Percentiles rank a stretch among this genome's conserved stretches.
Evolutionary conservation across 2,113 vertebrate species (phyloP).

Genomic region (Chionomys nivalis): DNA sequence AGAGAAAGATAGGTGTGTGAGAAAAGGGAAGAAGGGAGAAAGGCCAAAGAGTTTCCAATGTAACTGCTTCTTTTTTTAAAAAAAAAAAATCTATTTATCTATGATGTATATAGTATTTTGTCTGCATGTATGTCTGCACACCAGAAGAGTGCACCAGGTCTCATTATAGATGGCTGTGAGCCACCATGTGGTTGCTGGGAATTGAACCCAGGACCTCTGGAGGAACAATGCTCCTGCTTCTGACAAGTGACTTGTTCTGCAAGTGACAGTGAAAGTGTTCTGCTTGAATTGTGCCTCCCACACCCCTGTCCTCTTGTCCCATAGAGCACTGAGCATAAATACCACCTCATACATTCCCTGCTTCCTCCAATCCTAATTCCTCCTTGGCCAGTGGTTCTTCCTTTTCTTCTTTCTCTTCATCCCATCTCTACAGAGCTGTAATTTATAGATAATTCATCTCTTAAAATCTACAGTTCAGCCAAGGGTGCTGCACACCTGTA

Average conservation of each 20-base stretch:
- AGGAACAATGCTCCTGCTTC: too few species aligned
- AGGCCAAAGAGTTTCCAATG: not conserved
- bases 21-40: not conserved
- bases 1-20: fast-evolving
- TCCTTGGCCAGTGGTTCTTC: not conserved
- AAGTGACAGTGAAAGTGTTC: not conserved
- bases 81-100: too few species aligned
- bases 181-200: too few species aligned
- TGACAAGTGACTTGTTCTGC: not conserved
- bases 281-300: not conserved
- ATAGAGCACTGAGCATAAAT: not conserved
- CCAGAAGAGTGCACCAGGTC: too few species aligned
- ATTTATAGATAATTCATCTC: not conserved
- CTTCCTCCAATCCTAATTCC: not conserved
- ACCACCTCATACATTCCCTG: not conserved
- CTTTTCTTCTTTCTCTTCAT: not conserved
- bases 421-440: not conserved
- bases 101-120: too few species aligned
- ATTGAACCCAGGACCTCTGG: too few species aligned
- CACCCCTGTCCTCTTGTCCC: not conserved
- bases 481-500: not conserved
- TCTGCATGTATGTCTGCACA: too few species aligned
- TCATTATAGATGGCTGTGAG: too few species aligned
- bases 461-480: not conserved
- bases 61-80: not conserved